phyloP scores from a whole-genome alignment of 2,113 vertebrate genomes.

The Phylloscopus trochilus region DNA sequence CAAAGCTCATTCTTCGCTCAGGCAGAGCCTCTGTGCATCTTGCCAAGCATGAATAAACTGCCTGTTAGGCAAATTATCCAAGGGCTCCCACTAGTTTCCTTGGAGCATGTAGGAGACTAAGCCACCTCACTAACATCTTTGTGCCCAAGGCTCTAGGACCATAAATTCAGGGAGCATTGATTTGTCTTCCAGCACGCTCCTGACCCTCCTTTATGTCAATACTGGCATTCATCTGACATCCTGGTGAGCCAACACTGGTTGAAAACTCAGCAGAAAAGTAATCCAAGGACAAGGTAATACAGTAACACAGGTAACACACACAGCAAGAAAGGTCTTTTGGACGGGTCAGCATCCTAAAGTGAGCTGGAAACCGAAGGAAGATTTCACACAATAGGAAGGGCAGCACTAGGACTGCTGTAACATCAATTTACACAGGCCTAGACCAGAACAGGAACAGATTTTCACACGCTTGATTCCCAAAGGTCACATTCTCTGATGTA shows the following conservation, averaged over 20 bases:
- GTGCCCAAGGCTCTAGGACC: background rate
- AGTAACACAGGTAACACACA: background rate
- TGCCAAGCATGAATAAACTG: background rate
- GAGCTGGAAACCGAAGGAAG: background rate
- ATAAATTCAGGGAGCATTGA: background rate
- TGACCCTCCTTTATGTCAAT: background rate
- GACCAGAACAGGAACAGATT: background rate
- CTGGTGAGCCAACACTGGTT: background rate
- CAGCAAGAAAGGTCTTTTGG: background rate
- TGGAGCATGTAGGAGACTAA: accelerated
- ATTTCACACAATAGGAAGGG: background rate
- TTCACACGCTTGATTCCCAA: background rate
- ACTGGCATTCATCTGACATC: background rate
- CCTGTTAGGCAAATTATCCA: background rate
- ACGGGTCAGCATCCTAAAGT: background rate
- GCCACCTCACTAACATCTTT: background rate
- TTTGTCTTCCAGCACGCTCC: background rate
- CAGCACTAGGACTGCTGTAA: background rate
- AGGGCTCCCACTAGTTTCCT: background rate
- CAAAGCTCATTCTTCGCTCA: background rate
- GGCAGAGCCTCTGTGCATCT: background rate
- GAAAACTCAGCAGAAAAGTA: background rate
- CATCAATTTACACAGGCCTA: background rate
- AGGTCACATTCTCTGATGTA: background rate
- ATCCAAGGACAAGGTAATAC: background rate